These are phyloP conservation scores for Alligator sinensis DNA, from an alignment of 2,113 vertebrate genomes.

Conservation along the genomic window DNA sequence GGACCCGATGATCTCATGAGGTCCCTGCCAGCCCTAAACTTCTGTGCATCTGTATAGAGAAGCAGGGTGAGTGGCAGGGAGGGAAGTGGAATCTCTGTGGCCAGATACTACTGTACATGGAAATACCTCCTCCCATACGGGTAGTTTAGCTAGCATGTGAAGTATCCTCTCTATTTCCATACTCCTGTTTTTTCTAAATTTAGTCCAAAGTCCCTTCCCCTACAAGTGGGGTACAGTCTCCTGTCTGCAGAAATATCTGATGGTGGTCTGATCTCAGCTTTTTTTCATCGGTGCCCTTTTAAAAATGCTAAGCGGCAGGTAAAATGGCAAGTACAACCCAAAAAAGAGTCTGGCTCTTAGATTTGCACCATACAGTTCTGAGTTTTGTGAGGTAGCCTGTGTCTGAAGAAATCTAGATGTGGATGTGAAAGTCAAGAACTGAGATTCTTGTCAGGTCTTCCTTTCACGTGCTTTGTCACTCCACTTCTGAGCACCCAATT, in stretches of 20 bases:
- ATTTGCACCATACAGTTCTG: background rate
- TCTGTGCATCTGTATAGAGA: too few species aligned
- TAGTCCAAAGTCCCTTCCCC: rapidly evolving
- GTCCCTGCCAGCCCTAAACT: too few species aligned
- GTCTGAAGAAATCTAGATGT: background rate
- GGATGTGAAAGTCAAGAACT: background rate
- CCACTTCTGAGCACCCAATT: background rate
- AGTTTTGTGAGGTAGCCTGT: background rate
- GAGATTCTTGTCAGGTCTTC: background rate
- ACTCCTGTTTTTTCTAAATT: background rate
- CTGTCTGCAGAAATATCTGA: background rate
- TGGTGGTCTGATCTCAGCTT: background rate
- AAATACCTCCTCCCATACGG: background rate
- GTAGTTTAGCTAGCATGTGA: background rate
- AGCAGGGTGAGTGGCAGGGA: too few species aligned
- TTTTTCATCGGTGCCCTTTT: background rate
- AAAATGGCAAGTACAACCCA: background rate
- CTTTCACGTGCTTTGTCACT: background rate
- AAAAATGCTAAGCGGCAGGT: background rate
- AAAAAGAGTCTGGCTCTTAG: background rate
- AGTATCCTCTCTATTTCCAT: background rate
- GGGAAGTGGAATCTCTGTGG: background rate
- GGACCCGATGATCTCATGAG: too few species aligned
- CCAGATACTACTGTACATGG: background rate
- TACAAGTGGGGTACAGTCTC: rapidly evolving